Percentiles rank a stretch among this genome's conserved stretches.
phyloP scores from a whole-genome alignment of 2,113 vertebrate species.

The Columba janthina region DNA sequence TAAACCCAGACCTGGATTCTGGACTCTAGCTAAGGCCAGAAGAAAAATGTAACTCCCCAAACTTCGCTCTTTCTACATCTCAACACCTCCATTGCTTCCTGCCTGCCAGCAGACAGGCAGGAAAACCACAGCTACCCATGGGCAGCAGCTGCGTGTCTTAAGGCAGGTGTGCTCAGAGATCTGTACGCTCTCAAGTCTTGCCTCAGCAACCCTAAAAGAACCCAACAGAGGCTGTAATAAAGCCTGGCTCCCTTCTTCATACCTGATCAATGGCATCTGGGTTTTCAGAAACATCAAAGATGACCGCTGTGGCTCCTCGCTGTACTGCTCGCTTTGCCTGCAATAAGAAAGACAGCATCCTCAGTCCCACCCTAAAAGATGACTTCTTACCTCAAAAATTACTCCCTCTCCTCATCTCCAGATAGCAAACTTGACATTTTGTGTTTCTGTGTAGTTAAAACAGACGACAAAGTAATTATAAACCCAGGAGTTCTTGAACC shows the following conservation, averaged over 20 bases:
- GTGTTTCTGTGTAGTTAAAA: not conserved
- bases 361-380: slow-evolving; percentile 25
- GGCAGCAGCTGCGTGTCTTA: not conserved
- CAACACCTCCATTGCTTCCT: not conserved
- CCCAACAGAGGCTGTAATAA: not conserved
- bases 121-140: not conserved
- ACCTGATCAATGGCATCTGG: slow-evolving; percentile 99
- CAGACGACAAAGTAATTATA: not conserved
- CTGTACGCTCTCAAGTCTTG: not conserved
- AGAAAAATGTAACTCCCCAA: not conserved
- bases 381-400: not conserved
- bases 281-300: slow-evolving; percentile 99
- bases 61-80: not conserved
- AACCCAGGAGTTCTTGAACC: not conserved
- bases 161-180: not conserved
- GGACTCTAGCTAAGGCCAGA: not conserved
- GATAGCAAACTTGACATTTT: not conserved
- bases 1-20: not conserved
- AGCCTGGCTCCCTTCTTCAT: slow-evolving; percentile 11
- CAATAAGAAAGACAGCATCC: slow-evolving; percentile 58
- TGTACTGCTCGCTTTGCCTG: slow-evolving; percentile 97
- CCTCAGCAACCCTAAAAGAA: not conserved
- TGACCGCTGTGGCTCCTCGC: slow-evolving; percentile 96
- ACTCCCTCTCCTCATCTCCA: not conserved
- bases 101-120: not conserved